Percentiles rank a stretch among this genome's conserved stretches.
phyloP scores from a whole-genome alignment of 2,888 invertebrate species.

The Papilio demoleus region DNA sequence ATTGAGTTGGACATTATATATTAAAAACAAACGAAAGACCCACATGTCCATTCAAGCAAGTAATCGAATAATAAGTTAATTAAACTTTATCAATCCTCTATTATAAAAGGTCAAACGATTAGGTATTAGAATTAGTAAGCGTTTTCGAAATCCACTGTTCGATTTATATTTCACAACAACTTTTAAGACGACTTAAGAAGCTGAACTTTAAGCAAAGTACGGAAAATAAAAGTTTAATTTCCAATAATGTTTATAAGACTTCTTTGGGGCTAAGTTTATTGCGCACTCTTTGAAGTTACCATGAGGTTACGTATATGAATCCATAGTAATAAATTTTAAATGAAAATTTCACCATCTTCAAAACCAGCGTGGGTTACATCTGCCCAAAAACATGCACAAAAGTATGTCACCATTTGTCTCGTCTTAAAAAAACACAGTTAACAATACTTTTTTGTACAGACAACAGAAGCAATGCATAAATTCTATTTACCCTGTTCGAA shows the following conservation, averaged over 20 bases:
- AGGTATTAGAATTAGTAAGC: not conserved
- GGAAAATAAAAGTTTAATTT: slow-evolving; percentile 6
- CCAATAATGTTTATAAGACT: slow-evolving; percentile 17
- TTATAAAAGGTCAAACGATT: not conserved
- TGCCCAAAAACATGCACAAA: no score
- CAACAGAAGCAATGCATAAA: no score
- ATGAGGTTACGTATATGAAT: not conserved
- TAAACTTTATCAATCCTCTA: not conserved
- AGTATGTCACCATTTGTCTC: no score
- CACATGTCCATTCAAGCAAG: no score
- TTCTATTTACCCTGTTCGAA: no score
- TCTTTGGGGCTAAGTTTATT: not conserved
- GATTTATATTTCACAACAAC: not conserved
- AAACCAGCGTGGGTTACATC: no score
- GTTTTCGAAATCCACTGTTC: not conserved
- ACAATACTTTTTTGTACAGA: no score
- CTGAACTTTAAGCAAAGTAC: not conserved
- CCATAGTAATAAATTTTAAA: not conserved
- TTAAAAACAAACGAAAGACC: no score
- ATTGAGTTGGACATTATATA: not conserved
- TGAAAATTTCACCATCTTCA: not conserved
- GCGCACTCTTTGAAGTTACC: not conserved
- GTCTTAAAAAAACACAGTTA: no score
- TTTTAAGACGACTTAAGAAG: slow-evolving; percentile 8
- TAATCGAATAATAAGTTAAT: no score